These are phyloP conservation scores for Coregonus ussuriensis DNA, from an alignment of 2,797 vertebrate genomes.

Conservation along the genomic window DNA sequence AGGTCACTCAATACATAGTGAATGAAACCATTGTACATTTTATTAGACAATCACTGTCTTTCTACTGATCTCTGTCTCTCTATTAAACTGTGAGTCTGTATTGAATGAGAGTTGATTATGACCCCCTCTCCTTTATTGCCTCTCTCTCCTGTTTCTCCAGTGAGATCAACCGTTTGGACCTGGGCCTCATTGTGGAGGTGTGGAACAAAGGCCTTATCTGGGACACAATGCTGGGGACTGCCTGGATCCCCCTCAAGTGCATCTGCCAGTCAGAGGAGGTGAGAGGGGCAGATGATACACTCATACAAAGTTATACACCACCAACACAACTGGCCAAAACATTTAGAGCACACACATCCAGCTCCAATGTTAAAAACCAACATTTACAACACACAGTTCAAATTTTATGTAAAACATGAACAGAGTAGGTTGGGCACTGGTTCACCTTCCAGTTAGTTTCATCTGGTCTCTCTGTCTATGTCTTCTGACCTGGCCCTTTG, in stretches of 20 bases:
- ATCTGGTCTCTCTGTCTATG: not conserved
- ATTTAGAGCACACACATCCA: too few relatives aligned
- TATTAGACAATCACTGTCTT: not conserved
- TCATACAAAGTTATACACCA: not conserved
- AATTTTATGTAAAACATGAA: too few relatives aligned
- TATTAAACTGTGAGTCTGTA: not conserved
- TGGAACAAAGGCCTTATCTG: slow-evolving; percentile 99
- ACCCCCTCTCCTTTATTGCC: not conserved
- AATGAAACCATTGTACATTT: not conserved
- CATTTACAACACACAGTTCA: too few relatives aligned
- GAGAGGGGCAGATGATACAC: slow-evolving; percentile 22
- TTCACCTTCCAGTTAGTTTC: not conserved
- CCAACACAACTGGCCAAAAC: not conserved
- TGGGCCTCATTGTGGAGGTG: slow-evolving; percentile 94
- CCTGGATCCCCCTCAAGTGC: slow-evolving; percentile 91
- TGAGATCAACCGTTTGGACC: slow-evolving; percentile 94
- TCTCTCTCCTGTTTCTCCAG: slow-evolving; percentile 60
- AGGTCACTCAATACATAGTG: too few relatives aligned
- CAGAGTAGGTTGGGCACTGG: not conserved
- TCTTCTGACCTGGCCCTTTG: slow-evolving; percentile 9
- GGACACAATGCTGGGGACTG: slow-evolving; percentile 96
- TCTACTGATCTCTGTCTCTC: not conserved
- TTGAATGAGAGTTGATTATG: not conserved
- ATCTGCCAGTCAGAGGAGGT: slow-evolving; percentile 95
- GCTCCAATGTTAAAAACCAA: too few relatives aligned